Conservation (phyloP, 92 coral and sea anemone species). For the Galaxea fascicularis region DNA sequence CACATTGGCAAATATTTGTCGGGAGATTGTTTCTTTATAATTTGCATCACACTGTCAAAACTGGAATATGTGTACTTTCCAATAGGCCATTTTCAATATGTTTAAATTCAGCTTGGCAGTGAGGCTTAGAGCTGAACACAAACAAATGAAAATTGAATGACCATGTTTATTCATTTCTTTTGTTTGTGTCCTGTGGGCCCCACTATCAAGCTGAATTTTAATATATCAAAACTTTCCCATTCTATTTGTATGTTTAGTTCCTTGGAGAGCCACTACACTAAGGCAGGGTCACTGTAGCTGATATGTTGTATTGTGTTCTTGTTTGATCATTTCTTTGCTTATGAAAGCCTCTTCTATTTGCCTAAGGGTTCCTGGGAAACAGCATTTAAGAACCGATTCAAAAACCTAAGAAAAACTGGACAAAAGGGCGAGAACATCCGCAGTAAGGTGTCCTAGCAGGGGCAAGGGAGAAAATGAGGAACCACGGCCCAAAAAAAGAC, state of each 20-base stretch:
- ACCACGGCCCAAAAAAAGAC: constrained; percentile 11
- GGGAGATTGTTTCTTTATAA: background rate
- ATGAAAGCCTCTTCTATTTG: background rate
- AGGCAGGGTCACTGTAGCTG: constrained; percentile 1
- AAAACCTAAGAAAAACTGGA: constrained; percentile 60
- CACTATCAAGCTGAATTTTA: constrained; percentile 19
- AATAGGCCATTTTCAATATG: constrained; percentile 18
- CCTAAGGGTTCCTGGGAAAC: constrained; percentile 70
- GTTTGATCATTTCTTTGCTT: background rate
- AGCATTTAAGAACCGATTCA: constrained; percentile 67
- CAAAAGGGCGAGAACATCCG: constrained; percentile 10
- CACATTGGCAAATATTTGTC: background rate
- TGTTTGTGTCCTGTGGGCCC: constrained; percentile 7
- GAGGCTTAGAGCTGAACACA: constrained; percentile 32
- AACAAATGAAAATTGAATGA: constrained; percentile 16
- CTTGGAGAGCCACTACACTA: constrained; percentile 4
- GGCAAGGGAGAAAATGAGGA: background rate
- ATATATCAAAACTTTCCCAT: background rate
- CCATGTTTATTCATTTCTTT: constrained; percentile 16
- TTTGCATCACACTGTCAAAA: constrained; percentile 2
- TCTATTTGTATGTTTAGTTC: constrained; percentile 1
- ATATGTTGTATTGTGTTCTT: background rate
- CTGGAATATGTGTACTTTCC: background rate
- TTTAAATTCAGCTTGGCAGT: constrained; percentile 12
- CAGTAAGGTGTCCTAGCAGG: background rate